Percentiles rank a stretch among this genome's conserved stretches.
Conservation (phyloP, 2,113 vertebrate species). For the Oreochromis niloticus region DNA sequence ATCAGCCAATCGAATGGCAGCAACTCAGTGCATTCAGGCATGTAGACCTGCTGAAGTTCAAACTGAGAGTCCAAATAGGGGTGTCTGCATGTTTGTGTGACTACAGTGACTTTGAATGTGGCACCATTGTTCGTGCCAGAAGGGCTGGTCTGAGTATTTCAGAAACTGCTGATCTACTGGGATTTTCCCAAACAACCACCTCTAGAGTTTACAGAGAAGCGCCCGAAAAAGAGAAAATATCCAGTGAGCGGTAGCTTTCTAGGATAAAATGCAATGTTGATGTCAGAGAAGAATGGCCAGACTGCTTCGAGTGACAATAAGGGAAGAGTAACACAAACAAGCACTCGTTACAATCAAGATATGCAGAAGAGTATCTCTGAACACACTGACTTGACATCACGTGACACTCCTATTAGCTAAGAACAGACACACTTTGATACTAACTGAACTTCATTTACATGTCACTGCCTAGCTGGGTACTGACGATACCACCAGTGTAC, state of each 20-base stretch:
- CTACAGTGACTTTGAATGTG: not conserved
- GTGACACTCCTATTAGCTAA: not conserved
- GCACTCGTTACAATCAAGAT: not conserved
- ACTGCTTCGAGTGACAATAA: not conserved
- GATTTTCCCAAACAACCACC: not conserved
- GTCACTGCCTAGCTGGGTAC: not conserved
- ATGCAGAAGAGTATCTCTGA: not conserved
- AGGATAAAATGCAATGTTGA: not conserved
- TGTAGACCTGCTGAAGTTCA: not conserved
- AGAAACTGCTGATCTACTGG: not conserved
- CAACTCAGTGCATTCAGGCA: too few relatives aligned
- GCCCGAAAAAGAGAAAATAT: not conserved
- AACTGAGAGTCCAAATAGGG: not conserved
- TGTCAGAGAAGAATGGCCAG: not conserved
- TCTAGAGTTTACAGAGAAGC: not conserved
- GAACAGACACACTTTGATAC: not conserved
- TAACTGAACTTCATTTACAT: not conserved
- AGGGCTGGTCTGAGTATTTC: not conserved
- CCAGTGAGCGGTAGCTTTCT: not conserved
- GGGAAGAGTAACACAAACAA: not conserved
- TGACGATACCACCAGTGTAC: not conserved
- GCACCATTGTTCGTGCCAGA: not conserved
- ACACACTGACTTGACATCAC: not conserved
- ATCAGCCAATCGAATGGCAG: too few relatives aligned
- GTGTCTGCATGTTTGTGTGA: not conserved